Evolutionary conservation across 2,113 vertebrate genomes (phyloP), one percentile per base, ranked within the genome.

Genomic region (Oceanites oceanicus): DNA sequence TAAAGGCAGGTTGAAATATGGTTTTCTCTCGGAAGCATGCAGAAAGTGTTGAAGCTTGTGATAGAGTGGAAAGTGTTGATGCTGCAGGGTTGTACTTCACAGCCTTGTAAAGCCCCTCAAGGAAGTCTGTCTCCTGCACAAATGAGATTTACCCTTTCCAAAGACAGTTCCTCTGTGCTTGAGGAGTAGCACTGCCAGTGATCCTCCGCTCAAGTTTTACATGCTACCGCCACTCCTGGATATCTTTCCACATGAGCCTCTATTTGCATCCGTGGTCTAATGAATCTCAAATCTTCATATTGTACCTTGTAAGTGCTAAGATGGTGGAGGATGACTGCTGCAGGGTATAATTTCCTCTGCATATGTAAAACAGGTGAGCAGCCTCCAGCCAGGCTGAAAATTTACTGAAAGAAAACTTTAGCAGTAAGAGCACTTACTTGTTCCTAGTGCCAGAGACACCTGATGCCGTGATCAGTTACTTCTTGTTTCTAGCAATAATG

Each of bases 1-100:
- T 86, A 91, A 80, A 87, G 36, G 68, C 36, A 79, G 47, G 53
- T 10, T 61, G 73, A 94, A 95, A 75, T 65, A 80, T 4, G 42
- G n/a, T 68, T 96, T 96, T 75, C 83, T 82, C 70, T 91, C 62
- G 61, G 65, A 96, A 93, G 77, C 58, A 59, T 82, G 73, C 76
- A 90, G 94, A 82, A 95, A 90, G 52, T 4, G 13, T 75, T 92
- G 82, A 90, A 86, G 75, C 76, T 34, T 75, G 21, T 55, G 85
- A 94, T 85, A 78, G 65, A 87, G 38, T 23, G 0, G 6, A 89
- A 94, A 94, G 53, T 85, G 91, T 96, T 95, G 92, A 92, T 92
- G 94, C 96, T 96, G 76, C 74, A 82, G 96, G 97, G 91, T 40
- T 91, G 66, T 92, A 81, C 88, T 96, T 95, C 96, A 94, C 89